Conservation (phyloP, 2,888 invertebrate genomes). For the Creontiades dilutus region DNA sequence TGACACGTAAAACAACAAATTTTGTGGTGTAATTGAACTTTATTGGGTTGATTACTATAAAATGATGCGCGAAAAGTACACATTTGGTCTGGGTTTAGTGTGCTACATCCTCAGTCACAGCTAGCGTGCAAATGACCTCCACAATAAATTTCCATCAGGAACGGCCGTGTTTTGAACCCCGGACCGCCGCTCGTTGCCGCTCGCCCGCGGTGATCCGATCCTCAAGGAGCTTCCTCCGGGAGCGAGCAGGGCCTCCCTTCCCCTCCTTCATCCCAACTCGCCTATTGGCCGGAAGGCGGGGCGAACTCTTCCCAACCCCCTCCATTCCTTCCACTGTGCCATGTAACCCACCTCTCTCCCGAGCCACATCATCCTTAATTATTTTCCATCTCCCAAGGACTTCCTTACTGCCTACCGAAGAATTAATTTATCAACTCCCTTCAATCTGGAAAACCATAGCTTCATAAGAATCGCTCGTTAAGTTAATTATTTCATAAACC, state of each 20-base stretch:
- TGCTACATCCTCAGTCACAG: no score
- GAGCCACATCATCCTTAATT: background rate
- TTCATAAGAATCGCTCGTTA: background rate
- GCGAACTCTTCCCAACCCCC: background rate
- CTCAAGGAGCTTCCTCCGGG: background rate
- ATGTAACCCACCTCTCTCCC: background rate
- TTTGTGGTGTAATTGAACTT: no score
- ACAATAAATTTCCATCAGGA: no score
- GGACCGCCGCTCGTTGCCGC: background rate
- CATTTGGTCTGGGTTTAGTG: no score
- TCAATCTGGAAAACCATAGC: background rate
- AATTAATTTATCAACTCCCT: background rate
- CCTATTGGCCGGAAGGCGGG: conserved; percentile 65
- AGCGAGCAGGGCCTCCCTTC: background rate
- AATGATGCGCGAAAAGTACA: no score
- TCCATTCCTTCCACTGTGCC: conserved; percentile 5
- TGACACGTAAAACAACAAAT: no score
- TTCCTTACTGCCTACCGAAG: background rate
- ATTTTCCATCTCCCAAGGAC: conserved; percentile 1
- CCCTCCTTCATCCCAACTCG: background rate
- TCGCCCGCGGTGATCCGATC: background rate
- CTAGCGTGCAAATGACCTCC: no score
- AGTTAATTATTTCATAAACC: conserved; percentile 51
- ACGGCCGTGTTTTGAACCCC: no score
- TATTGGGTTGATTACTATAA: no score